A percentile compares a stretch with the other conserved stretches of the same genome.
Conservation (phyloP, 2,113 vertebrate genomes). For the Tachysurus vachellii region DNA sequence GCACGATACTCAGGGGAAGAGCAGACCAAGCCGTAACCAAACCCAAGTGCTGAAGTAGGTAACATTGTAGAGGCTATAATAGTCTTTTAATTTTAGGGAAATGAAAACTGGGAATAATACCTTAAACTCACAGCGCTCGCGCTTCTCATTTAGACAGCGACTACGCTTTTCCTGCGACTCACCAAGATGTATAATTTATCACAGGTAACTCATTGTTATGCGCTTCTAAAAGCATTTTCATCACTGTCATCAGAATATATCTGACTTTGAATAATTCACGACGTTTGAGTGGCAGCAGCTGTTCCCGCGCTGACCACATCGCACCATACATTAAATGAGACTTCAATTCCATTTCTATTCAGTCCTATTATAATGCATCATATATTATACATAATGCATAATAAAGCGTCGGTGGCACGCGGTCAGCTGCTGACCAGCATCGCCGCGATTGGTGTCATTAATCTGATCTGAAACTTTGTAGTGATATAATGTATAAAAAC, state of each 20-base stretch:
- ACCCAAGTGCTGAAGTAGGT: neutral
- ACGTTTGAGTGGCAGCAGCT: conserved; percentile 36
- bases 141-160: neutral
- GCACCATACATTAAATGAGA: conserved; percentile 24
- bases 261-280: conserved; percentile 41
- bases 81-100: conserved; percentile 8
- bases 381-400: conserved; percentile 31
- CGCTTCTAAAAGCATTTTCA: conserved; percentile 43
- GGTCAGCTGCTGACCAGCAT: neutral
- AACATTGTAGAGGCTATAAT: conserved; percentile 4
- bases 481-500: neutral
- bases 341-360: conserved; percentile 26
- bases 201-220: conserved; percentile 41
- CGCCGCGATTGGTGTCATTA: no score
- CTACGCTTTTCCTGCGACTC: conserved; percentile 20
- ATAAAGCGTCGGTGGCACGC: conserved; percentile 15
- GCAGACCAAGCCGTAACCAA: neutral
- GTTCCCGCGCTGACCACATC: neutral
- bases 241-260: conserved; percentile 40
- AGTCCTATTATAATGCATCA: conserved; percentile 14
- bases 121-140: conserved; percentile 1
- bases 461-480: neutral
- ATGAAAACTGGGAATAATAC: conserved; percentile 2
- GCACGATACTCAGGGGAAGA: neutral
- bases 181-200: conserved; percentile 47